phyloP scores from a whole-genome alignment of 2,113 vertebrate genomes.

The Calidris pugnax region DNA sequence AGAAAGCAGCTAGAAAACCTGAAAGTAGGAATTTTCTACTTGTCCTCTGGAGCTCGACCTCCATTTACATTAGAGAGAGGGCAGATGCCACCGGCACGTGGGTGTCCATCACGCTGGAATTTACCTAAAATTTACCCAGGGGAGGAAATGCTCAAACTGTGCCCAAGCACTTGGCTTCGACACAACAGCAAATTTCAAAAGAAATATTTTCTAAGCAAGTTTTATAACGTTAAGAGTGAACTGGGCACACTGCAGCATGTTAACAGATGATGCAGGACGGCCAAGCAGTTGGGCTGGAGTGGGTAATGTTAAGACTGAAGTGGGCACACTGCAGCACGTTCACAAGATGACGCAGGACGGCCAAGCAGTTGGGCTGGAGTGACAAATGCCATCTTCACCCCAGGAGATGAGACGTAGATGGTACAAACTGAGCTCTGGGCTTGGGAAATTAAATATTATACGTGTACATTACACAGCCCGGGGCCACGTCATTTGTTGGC shows the following conservation, averaged over 20 bases:
- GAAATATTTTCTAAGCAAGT: background rate
- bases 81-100: background rate
- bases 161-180: background rate
- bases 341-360: rapidly evolving
- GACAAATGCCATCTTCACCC: background rate
- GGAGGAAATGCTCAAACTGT: background rate
- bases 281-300: no score
- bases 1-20: background rate
- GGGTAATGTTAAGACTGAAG: background rate
- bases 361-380: background rate
- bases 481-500: background rate
- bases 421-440: background rate
- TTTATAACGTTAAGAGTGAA: background rate
- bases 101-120: background rate
- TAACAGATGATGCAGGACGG: rapidly evolving
- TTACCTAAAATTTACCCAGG: background rate
- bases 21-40: background rate
- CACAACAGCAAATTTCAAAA: background rate
- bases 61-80: background rate
- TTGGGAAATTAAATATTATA: background rate
- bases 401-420: background rate
- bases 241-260: rapidly evolving
- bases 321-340: background rate
- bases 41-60: background rate
- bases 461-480: background rate